Percentiles rank a stretch among this genome's conserved stretches.
Evolutionary conservation across 2,888 invertebrate species (phyloP).

Genomic region (Dicyrtomina minuta): DNA sequence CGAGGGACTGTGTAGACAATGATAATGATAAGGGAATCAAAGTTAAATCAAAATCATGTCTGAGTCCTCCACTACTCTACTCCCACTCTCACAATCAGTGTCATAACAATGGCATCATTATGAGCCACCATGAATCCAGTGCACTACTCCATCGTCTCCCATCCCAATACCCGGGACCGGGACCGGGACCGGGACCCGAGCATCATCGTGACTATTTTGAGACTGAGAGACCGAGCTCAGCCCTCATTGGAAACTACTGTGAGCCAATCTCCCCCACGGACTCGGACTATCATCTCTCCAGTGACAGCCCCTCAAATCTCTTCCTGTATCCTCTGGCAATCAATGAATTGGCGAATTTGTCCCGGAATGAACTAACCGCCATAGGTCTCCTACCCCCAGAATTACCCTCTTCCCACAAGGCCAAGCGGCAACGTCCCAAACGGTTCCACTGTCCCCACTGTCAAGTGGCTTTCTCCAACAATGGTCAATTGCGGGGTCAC

Average conservation of each 20-base stretch:
- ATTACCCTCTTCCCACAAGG: slow-evolving; percentile 38
- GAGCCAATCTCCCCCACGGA: slow-evolving; percentile 34
- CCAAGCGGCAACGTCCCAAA: slow-evolving; percentile 57
- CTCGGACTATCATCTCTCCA: slow-evolving; percentile 25
- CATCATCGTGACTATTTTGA: background rate
- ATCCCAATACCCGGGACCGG: background rate
- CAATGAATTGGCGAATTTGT: slow-evolving; percentile 50
- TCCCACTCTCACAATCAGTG: background rate
- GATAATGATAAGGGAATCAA: too few species aligned
- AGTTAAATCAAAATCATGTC: too few species aligned
- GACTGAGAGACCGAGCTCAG: slow-evolving; percentile 3
- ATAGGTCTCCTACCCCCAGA: slow-evolving; percentile 51
- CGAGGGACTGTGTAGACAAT: too few species aligned
- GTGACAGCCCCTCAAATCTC: slow-evolving; percentile 30
- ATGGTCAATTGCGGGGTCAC: slow-evolving; percentile 87
- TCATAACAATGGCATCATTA: too few species aligned
- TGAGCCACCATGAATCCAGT: background rate
- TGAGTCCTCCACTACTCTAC: too few species aligned
- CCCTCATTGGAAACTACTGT: slow-evolving; percentile 6
- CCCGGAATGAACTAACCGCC: slow-evolving; percentile 49
- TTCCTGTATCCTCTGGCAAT: slow-evolving; percentile 46
- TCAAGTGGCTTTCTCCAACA: slow-evolving; percentile 88
- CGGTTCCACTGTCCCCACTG: slow-evolving; percentile 67
- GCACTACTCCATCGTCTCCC: background rate
- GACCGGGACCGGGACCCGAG: background rate